Evolutionary conservation across 2,113 vertebrate species (phyloP), one percentile per base, ranked within the genome.

Genomic region (Odobenus rosmarus): DNA sequence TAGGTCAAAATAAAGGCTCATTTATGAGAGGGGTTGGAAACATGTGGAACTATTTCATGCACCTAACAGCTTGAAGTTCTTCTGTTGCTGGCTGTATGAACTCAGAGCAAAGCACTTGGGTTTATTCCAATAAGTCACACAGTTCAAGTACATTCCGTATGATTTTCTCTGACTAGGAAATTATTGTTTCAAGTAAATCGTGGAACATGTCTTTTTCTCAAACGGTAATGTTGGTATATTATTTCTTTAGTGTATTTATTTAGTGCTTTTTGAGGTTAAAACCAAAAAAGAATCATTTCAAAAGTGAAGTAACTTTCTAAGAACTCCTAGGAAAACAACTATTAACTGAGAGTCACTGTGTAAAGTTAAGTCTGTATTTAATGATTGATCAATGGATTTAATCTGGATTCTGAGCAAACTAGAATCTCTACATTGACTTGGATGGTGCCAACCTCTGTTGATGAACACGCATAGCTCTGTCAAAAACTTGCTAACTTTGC

Each of bases 401-500:
- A 79, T 69, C 6, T 1, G 61, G 57, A 84, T 87, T 72, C 61
- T 46, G 51, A 77, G 46, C 10, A 88, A 96, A 51, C 53, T 84
- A 51, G 76, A 84, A 71, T 53, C 46, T 82, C 57, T 77, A 5
- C 94, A 82, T 19, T 55, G 49, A 55, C 51, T 72, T 93, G 64
- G 72, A 77, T 18, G 46, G 71, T 76, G 64, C 55, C 80, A 74
- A 94, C 69, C 21, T 94, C 46, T 90, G 81, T 57, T 87, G 36
- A 81, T 39, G 77, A 95, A 79, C 64, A 46, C 18, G 51, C 59
- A 86, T 7, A 88, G 26, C 85, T 93, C 88, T 64, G 53, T 94
- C 46, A 72, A 95, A 93, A 97, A 94, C 93, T 88, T 95, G 59
- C 42, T 86, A 91, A 97, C 81, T 97, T 96, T 89, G 79, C 31